Evolutionary conservation across 2,113 vertebrate genomes (phyloP), one percentile per base, ranked within the genome.

Genomic region (Hymenochirus boettgeri): DNA sequence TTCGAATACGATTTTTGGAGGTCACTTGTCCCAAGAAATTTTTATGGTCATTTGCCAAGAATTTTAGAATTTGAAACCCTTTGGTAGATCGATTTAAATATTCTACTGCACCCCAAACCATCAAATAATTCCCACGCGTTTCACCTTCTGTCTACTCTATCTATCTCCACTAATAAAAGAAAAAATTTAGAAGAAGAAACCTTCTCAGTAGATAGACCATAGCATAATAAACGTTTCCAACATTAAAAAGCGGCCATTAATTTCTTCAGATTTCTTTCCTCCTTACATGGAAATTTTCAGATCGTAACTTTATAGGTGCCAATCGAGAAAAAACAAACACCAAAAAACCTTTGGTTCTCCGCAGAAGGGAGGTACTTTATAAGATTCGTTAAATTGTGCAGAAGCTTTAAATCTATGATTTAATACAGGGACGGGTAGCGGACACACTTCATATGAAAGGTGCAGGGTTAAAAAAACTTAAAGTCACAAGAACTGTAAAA

Each of bases 181-280:
- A 31, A 6, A 31, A 31, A 6, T 31, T 5, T 31, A 31, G 29
- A 10, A 31, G 10, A n/a, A 42, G 39, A 42, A 42, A 42, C 13
- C 6, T 17, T n/a, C 39, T 42, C 39, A 42, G 15, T 42, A 42
- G 39, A 2, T 6, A 42, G 39, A 42, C 39, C 39, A n/a, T 42
- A 42, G 13, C 15, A 42, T 42, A 42, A 42, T 42, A 42, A 42
- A 15, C 39, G 12, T 42, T 42, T 42, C 39, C 15, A 17, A n/a
- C 39, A 42, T 42, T 42, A 42, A 42, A 15, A 42, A n/a, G 39
- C 17, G n/a, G 39, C 39, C 39, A n/a, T 42, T n/a, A 42, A 42
- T 42, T 42, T 42, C 39, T 15, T 6, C 15, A 17, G 39, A 15
- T n/a, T 42, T 42, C 39, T n/a, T 42, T n/a, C n/a, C 39, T 15